phyloP scores from a whole-genome alignment of 2,888 invertebrate genomes.

The Ganaspis brasiliensis region DNA sequence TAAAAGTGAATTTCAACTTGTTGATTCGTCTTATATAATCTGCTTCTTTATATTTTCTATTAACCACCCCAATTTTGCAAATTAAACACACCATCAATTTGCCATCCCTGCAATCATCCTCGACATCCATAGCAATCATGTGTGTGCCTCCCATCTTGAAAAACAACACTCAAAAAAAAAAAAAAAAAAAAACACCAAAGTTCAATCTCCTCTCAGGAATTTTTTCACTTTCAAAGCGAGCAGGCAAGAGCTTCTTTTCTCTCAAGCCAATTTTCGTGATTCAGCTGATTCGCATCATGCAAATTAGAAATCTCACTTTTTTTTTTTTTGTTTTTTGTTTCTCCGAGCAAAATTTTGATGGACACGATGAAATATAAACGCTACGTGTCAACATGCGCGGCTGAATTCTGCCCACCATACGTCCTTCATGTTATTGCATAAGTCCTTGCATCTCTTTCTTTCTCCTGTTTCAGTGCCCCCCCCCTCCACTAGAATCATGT shows the following conservation, averaged over 20 bases:
- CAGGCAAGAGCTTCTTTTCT: background rate
- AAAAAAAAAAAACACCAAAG: background rate
- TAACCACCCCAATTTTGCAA: constrained; percentile 3
- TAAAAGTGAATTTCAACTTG: too few relatives aligned
- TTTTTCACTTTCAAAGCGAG: constrained; percentile 31
- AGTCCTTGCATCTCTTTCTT: constrained; percentile 46
- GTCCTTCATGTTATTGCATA: constrained; percentile 64
- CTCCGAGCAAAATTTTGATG: constrained; percentile 51
- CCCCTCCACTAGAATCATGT: constrained; percentile 17
- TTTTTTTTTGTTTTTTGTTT: constrained; percentile 45
- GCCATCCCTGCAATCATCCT: background rate
- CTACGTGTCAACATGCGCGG: constrained; percentile 71
- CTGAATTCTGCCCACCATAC: constrained; percentile 62
- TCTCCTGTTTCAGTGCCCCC: constrained; percentile 23
- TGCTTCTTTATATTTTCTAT: constrained; percentile 12
- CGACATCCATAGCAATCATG: background rate
- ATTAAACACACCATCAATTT: constrained; percentile 18
- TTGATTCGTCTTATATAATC: background rate
- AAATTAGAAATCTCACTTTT: constrained; percentile 54
- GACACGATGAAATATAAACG: constrained; percentile 69
- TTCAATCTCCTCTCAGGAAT: constrained; percentile 29
- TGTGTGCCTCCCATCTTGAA: background rate
- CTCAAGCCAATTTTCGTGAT: constrained; percentile 28
- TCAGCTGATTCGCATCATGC: constrained; percentile 13
- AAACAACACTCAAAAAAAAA: background rate